These are phyloP conservation scores for Batillaria attramentaria DNA, from an alignment of 1,140 invertebrate genomes.

Conservation along the genomic window DNA sequence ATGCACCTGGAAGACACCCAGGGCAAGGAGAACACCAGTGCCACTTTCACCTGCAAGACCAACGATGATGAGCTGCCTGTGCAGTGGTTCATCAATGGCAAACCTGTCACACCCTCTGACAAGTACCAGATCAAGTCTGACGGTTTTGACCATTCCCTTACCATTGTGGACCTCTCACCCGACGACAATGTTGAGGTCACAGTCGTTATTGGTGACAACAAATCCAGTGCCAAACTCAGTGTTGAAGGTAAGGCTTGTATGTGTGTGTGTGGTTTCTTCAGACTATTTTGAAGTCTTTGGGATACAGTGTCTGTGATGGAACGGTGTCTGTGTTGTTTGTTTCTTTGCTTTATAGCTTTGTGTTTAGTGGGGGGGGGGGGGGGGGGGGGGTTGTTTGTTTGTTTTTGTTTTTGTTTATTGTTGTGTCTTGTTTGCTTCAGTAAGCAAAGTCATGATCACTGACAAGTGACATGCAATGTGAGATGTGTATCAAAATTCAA, in stretches of 20 bases:
- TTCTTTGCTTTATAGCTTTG: too few relatives aligned
- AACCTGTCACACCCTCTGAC: slow-evolving; percentile 57
- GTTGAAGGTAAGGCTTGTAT: slow-evolving; percentile 59
- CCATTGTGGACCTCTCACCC: slow-evolving; percentile 54
- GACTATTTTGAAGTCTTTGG: background rate
- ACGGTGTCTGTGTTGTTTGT: too few relatives aligned
- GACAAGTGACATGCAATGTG: too few relatives aligned
- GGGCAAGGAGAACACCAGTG: slow-evolving; percentile 58
- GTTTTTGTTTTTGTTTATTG: too few relatives aligned
- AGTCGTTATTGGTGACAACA: slow-evolving; percentile 58
- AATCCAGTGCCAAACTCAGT: slow-evolving; percentile 59
- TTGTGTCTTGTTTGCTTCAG: too few relatives aligned
- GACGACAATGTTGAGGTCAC: slow-evolving; percentile 63
- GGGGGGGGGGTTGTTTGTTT: too few relatives aligned
- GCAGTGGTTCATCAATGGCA: slow-evolving; percentile 64
- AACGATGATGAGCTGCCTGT: slow-evolving; percentile 66
- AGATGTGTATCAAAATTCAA: too few relatives aligned
- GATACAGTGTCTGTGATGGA: background rate
- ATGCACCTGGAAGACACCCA: slow-evolving; percentile 61
- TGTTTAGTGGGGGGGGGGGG: too few relatives aligned
- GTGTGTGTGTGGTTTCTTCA: background rate
- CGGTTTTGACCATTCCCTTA: slow-evolving; percentile 61
- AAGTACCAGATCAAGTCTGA: slow-evolving; percentile 76
- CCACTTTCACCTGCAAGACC: slow-evolving; percentile 63
- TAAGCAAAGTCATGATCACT: too few relatives aligned